Conservation (phyloP, 2,888 invertebrate genomes). For the Drosophila pseudotalamancana region DNA sequence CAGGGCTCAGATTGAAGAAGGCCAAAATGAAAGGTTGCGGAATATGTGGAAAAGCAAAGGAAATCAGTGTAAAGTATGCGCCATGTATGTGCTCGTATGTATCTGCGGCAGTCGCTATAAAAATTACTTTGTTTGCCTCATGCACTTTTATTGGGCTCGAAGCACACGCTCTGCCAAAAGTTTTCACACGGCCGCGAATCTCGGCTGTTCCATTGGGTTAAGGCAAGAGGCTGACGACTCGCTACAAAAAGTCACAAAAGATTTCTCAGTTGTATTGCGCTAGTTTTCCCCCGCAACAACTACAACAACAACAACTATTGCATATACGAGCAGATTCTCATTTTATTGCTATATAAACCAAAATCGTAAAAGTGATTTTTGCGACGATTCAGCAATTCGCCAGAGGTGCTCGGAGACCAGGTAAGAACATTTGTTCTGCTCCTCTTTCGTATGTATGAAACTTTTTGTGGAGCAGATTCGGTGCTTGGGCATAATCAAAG, state of each 20-base stretch:
- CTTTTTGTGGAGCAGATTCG: conserved; percentile 13
- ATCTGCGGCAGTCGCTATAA: conserved; percentile 55
- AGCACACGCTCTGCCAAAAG: conserved; percentile 52
- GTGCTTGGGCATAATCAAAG: conserved; percentile 5
- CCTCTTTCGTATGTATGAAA: conserved; percentile 14
- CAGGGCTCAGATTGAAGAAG: conserved; percentile 31
- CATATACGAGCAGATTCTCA: conserved; percentile 33
- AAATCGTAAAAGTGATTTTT: conserved; percentile 79
- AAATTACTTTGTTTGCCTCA: conserved; percentile 78
- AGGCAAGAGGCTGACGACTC: neutral
- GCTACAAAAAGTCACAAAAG: conserved; percentile 44
- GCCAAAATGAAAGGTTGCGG: conserved; percentile 35
- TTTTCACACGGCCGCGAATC: conserved; percentile 65
- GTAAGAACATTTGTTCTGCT: conserved; percentile 41
- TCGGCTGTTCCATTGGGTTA: conserved; percentile 27
- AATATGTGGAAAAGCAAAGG: conserved; percentile 26
- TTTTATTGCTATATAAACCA: conserved; percentile 73
- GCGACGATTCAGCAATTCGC: conserved; percentile 71
- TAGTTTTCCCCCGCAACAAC: conserved; percentile 51
- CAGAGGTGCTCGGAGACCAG: conserved; percentile 37
- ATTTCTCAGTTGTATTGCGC: conserved; percentile 77
- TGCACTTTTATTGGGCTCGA: conserved; percentile 74
- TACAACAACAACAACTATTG: conserved; percentile 12
- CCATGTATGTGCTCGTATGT: conserved; percentile 14
- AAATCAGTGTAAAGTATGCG: conserved; percentile 48